Evolutionary conservation across 1,140 invertebrate genomes (phyloP), one percentile per base, ranked within the genome.

Genomic region (Saccostrea echinata): DNA sequence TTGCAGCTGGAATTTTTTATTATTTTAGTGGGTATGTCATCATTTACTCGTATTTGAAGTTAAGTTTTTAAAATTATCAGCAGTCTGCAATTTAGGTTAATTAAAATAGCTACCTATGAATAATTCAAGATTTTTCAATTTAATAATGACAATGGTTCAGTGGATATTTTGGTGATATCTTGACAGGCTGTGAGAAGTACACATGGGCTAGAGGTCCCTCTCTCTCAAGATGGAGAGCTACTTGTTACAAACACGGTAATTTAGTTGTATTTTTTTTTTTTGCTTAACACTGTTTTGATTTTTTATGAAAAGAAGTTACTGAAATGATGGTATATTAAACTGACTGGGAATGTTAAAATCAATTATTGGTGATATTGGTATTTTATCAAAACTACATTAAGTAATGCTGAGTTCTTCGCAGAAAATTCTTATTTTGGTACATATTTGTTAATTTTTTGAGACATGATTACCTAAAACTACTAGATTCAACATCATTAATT

Each of bases 181-280:
- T 93, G 91, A 30, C 86, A 95, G 94, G 94, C 95, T 84, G 93
- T 96, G 21, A 92, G 95, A 92, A 95, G 94, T 90, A 95, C 95
- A 51, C 94, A 94, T 89, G 92, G 93, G 52, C 88, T 96, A 55
- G 95, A 96, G 91, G 95, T 95, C 81, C 95, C 95, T 24, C 76
- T 96, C 12, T 91, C 94, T 43, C 87, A 91, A 33, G 85, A 92
- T 86, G 93, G 93, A 24, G 82, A 92, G 71, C 84, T 95, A 27
- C 84, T 95, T 27, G 95, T 95, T 30, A 90, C 91, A 51, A 84
- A 93, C 35, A 84, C 95, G 92, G 95, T 95, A 90, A 90, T 21
- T 18, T 1, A 61, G 55, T 21, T 61, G 18, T 61, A 21, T 21
- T 61, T 21, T 18, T 57, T 53, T 12, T 18, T 57, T 57, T 13